A percentile compares a stretch with the other conserved stretches of the same genome.
Conservation (phyloP, 1,140 invertebrate species). For the Nebria ingens region DNA sequence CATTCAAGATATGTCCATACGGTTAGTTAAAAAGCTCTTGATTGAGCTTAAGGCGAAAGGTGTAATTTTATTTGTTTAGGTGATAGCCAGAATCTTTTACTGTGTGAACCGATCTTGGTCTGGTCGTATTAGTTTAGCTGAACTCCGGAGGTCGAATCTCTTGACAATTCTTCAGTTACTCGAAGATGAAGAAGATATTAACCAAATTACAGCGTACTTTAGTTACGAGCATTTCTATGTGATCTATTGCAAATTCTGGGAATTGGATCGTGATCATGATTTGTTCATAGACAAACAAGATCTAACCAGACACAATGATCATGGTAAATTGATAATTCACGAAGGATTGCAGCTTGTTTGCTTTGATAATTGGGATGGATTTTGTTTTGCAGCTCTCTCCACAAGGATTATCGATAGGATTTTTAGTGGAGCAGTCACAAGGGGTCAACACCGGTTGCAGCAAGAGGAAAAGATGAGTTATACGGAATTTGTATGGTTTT, state of each 20-base stretch:
- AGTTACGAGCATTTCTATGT: slow-evolving; percentile 99
- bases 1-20: slow-evolving; percentile 97
- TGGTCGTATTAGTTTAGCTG: slow-evolving; percentile 73
- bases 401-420: slow-evolving; percentile 93
- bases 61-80: slow-evolving; percentile 42
- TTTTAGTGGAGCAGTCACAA: slow-evolving; percentile 92
- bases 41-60: not conserved
- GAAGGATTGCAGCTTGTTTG: slow-evolving; percentile 11
- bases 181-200: slow-evolving; percentile 93
- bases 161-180: slow-evolving; percentile 61
- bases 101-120: slow-evolving; percentile 97
- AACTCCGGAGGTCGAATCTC: slow-evolving; percentile 87
- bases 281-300: slow-evolving; percentile 92
- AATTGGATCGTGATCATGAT: slow-evolving; percentile 97
- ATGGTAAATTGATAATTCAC: slow-evolving; percentile 50
- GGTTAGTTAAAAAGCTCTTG: slow-evolving; percentile 37
- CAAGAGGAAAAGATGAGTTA: slow-evolving; percentile 74
- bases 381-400: slow-evolving; percentile 67
- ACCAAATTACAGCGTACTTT: slow-evolving; percentile 95
- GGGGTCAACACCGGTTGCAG: slow-evolving; percentile 48
- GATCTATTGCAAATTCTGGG: slow-evolving; percentile 99
- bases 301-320: slow-evolving; percentile 89
- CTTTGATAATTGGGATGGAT: slow-evolving; percentile 11
- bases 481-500: slow-evolving; percentile 98
- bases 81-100: slow-evolving; percentile 97